phyloP scores from a whole-genome alignment of 2,113 vertebrate genomes.

The Rynchops niger region DNA sequence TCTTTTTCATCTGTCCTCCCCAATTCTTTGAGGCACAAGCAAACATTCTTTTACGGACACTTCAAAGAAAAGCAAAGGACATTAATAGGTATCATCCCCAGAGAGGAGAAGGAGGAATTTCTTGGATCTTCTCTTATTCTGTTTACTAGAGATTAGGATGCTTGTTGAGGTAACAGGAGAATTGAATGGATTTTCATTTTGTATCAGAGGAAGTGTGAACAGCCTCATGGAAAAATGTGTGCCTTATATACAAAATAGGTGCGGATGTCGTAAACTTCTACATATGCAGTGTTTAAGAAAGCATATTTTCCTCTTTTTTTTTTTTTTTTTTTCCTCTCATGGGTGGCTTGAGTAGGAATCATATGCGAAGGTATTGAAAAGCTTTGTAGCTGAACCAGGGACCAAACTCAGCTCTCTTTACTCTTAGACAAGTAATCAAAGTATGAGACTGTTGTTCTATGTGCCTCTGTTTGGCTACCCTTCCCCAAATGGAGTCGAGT shows the following conservation, averaged over 20 bases:
- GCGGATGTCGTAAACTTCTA: not conserved
- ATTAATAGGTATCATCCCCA: not conserved
- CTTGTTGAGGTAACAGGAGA: not conserved
- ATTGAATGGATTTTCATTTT: not conserved
- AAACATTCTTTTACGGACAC: not conserved
- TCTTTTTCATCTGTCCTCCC: not conserved
- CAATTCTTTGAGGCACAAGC: not conserved
- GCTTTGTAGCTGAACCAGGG: not conserved
- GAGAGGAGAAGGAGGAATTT: not conserved
- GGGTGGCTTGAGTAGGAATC: not conserved
- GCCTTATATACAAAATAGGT: not conserved
- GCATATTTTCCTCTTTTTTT: not conserved
- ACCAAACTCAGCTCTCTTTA: not conserved
- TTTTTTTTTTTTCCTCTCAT: not conserved
- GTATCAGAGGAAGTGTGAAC: not conserved
- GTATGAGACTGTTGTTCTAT: not conserved
- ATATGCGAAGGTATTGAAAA: not conserved
- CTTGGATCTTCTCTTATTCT: not conserved
- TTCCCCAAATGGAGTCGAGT: rapidly evolving
- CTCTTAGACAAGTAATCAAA: not conserved
- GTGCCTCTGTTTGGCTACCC: not conserved
- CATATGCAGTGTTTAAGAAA: not conserved
- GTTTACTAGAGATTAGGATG: not conserved
- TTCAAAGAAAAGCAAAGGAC: not conserved
- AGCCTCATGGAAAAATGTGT: not conserved